phyloP scores from a whole-genome alignment of 2,113 vertebrate genomes.

The Columba janthina region DNA sequence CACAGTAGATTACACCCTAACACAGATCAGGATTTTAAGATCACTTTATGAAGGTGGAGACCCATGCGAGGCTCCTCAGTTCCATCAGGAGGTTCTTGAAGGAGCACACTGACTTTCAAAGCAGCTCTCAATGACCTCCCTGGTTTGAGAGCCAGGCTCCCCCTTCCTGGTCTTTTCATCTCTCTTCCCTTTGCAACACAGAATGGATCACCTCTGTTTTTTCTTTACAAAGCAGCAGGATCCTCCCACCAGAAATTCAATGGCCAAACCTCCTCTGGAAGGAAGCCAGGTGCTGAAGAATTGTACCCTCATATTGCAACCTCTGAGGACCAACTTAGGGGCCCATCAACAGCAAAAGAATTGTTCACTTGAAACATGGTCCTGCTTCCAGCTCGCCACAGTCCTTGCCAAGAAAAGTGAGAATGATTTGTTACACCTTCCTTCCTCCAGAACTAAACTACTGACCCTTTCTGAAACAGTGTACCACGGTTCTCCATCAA shows the following conservation, averaged over 20 bases:
- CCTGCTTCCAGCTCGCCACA: neutral
- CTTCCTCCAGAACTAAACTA: neutral
- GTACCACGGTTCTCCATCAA: neutral
- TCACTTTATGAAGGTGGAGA: neutral
- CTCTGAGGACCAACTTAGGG: neutral
- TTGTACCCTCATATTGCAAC: neutral
- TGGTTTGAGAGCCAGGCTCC: neutral
- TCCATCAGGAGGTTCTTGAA: neutral
- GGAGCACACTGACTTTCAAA: neutral
- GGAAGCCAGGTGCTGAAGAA: neutral
- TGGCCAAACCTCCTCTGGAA: neutral
- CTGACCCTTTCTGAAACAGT: neutral
- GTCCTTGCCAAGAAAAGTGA: conserved; percentile 36
- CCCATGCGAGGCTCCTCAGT: neutral
- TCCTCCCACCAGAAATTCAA: neutral
- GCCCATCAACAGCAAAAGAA: neutral
- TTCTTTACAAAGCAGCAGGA: neutral
- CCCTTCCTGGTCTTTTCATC: neutral
- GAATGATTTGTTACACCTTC: neutral
- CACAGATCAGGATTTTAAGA: neutral
- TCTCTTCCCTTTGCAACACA: neutral
- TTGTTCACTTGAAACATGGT: neutral
- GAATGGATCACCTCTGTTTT: neutral
- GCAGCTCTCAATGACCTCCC: neutral
- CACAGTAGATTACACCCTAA: neutral